Percentiles rank a stretch among this genome's conserved stretches.
Conservation (phyloP, 2,888 invertebrate genomes). For the Acanthosoma haemorrhoidale region DNA sequence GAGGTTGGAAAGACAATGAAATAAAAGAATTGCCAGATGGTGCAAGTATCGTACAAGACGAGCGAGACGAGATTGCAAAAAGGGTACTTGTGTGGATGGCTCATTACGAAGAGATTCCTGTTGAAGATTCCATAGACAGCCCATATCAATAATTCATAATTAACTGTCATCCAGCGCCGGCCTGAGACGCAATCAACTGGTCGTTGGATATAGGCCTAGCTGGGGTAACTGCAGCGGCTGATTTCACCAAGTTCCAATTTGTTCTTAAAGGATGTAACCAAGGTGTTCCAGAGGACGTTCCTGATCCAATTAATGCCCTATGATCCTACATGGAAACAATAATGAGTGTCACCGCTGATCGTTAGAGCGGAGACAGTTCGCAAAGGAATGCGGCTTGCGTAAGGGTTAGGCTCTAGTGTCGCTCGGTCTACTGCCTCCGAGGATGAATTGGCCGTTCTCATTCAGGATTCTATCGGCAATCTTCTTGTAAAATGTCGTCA, state of each 20-base stretch:
- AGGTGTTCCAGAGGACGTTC: conserved; percentile 22
- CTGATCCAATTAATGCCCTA: conserved; percentile 21
- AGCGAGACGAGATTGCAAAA: not conserved
- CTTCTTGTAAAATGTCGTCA: no score
- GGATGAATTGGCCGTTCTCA: not conserved
- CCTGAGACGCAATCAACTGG: not conserved
- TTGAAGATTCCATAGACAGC: not conserved
- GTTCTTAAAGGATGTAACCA: conserved; percentile 18
- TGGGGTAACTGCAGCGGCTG: not conserved
- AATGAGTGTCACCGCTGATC: conserved; percentile 12
- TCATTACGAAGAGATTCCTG: conserved; percentile 4
- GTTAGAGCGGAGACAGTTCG: not conserved
- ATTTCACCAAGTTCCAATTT: conserved; percentile 22
- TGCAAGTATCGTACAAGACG: not conserved
- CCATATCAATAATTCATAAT: conserved; percentile 27
- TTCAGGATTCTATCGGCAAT: no score
- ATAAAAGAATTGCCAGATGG: not conserved
- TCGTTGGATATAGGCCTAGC: no score
- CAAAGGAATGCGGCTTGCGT: conserved; percentile 20
- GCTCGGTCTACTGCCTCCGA: no score
- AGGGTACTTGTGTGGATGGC: not conserved
- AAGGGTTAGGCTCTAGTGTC: not conserved
- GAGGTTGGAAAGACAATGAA: not conserved
- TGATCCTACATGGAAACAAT: conserved; percentile 26
- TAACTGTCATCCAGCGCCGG: conserved; percentile 5